Base-by-base conservation (phyloP, 2,113 vertebrate species). In the Dunckerocampus dactyliophorus region DNA sequence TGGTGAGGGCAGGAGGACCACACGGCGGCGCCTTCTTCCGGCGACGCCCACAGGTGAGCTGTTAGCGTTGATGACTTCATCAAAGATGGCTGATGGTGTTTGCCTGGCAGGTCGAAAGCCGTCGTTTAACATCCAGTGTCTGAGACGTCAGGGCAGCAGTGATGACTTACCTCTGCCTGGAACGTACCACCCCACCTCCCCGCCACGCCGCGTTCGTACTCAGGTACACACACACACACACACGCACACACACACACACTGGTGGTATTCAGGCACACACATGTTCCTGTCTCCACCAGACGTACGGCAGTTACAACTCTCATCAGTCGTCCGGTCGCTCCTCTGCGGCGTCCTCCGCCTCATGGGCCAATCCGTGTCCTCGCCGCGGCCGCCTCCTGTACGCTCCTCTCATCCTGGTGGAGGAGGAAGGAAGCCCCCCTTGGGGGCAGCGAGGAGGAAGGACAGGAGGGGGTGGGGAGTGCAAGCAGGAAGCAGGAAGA, bases 101-200 rank as follows among this genome's bases (percentile, higher is more conserved):
- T 66, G 1, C 6, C 28, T 58, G 0, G 14, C 77, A 96, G 94
- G 91, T 45, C 90, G 82, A 19, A 96, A 93, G 55, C 90, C 95
- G 0, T 90, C 93, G 1, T 96, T 97, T 73, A 92, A 90, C 67
- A 93, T 98, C 75, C 94, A 98, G 88, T 96, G 94, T 89, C 82
- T 98, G 81, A 90, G 89, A 73, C 86, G 91, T 28, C 94, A 94
- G 69, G 89, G 85, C 21, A 95, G 93, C 79, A 92, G 88, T n/a
- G 93, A 95, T 7, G 94, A 98, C 79, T 90, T 93, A 52, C 94
- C 95, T 0, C 92, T 93, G 48, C 94, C 95, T 0, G 94, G 94
- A 51, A 96, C 93, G 16, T 98, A 96, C 88, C 93, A 92, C 73
- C 93, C 91, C 46, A 90, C 90, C 43, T 72, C 89, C 0, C 85